Percentiles rank a stretch among this genome's conserved stretches.
Evolutionary conservation across 92 coral and sea anemone genomes (phyloP).

Genomic region (Actinernus sp.): DNA sequence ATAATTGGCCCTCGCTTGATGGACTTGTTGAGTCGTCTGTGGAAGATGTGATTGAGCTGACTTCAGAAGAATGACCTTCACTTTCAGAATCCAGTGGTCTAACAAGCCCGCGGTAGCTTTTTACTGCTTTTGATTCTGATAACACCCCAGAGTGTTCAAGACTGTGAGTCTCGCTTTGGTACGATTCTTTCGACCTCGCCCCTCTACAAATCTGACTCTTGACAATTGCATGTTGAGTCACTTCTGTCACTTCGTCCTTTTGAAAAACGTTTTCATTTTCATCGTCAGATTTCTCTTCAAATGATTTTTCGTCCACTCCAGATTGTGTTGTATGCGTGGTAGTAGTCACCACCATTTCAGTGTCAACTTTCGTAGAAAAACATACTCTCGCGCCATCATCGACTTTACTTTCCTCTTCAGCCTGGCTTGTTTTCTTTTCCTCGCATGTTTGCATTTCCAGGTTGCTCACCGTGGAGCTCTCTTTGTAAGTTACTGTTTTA

Average conservation of each 20-base stretch:
- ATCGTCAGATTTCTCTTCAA: slow-evolving; percentile 10
- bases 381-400: slow-evolving; percentile 28
- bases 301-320: background rate
- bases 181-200: no score
- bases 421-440: no score
- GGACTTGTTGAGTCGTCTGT: slow-evolving; percentile 23
- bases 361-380: slow-evolving; percentile 7
- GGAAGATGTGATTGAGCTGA: slow-evolving; percentile 34
- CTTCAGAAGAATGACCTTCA: slow-evolving; percentile 44
- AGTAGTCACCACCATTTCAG: slow-evolving; percentile 22
- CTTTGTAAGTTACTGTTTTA: slow-evolving; percentile 10
- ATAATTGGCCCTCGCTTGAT: slow-evolving; percentile 31
- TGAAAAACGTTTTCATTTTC: slow-evolving; percentile 4
- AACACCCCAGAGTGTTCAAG: background rate
- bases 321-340: background rate
- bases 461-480: no score
- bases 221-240: slow-evolving; percentile 12
- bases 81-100: slow-evolving; percentile 32
- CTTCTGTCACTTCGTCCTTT: slow-evolving; percentile 4
- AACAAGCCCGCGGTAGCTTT: background rate
- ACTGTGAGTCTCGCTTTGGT: no score
- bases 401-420: slow-evolving; percentile 6
- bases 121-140: background rate
- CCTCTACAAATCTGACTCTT: no score
- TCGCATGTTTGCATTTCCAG: no score